phyloP scores from a whole-genome alignment of 2,888 invertebrate genomes.

The Tipula vernalis region DNA sequence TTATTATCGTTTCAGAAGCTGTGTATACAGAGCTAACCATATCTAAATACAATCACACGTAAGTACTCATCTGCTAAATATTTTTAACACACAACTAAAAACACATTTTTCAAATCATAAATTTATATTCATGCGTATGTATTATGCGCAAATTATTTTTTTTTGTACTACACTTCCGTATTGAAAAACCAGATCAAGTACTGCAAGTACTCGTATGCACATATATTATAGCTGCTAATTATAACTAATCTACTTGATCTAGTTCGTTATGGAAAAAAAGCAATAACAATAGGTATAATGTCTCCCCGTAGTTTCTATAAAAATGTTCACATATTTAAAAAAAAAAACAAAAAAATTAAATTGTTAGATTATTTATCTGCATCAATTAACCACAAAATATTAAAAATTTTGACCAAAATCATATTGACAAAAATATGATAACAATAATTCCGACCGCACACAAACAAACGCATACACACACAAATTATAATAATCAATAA shows the following conservation, averaged over 20 bases:
- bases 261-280: background rate
- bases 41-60: background rate
- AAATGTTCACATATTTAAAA: background rate
- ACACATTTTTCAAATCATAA: background rate
- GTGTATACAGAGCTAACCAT: background rate
- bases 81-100: background rate
- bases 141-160: background rate
- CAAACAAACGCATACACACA: background rate
- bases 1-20: background rate
- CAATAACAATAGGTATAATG: background rate
- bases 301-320: background rate
- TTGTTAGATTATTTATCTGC: background rate
- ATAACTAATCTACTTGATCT: background rate
- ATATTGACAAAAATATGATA: no score
- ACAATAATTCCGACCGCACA: no score
- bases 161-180: background rate
- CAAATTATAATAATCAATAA: background rate
- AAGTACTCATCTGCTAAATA: background rate
- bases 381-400: background rate
- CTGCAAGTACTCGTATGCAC: background rate
- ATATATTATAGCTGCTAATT: background rate
- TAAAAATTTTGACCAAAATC: background rate
- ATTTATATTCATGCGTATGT: background rate
- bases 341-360: background rate
- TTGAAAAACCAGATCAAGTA: background rate